phyloP scores from a whole-genome alignment of 1,140 invertebrate genomes.

The Saccostrea echinata region DNA sequence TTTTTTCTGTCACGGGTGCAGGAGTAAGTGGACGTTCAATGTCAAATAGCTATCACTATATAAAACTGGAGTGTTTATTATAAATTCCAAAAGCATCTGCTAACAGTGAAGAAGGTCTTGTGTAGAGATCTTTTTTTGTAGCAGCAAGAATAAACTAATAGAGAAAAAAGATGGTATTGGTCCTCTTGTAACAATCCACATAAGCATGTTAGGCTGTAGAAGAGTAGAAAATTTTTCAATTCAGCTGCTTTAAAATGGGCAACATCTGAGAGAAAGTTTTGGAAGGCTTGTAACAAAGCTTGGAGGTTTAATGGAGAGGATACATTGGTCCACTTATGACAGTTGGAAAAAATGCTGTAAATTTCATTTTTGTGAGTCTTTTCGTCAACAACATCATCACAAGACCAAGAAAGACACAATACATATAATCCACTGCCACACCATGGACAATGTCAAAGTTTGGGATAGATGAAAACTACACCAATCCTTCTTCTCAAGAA shows the following conservation, averaged over 20 bases:
- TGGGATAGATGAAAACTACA: background rate
- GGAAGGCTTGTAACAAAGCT: constrained; percentile 34
- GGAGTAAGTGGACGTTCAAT: constrained; percentile 39
- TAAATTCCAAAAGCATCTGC: constrained; percentile 12
- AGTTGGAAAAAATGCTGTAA: constrained; percentile 13
- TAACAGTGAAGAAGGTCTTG: background rate
- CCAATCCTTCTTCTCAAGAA: no score
- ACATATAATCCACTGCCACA: constrained; percentile 40
- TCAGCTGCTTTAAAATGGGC: constrained; percentile 47
- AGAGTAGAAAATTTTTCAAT: constrained; percentile 40
- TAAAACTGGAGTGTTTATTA: background rate
- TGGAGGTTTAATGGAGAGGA: constrained; percentile 38
- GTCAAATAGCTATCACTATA: constrained; percentile 32
- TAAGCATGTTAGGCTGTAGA: constrained; percentile 30
- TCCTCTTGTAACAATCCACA: constrained; percentile 31
- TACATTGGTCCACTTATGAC: background rate
- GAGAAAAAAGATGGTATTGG: constrained; percentile 15
- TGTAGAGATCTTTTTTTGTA: background rate
- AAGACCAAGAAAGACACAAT: constrained; percentile 43
- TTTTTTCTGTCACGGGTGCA: constrained; percentile 38
- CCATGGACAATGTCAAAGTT: constrained; percentile 42
- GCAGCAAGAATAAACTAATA: constrained; percentile 25
- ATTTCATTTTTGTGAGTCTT: constrained; percentile 33
- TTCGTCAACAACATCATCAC: constrained; percentile 36
- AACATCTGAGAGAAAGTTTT: background rate